A percentile compares a stretch with the other conserved stretches of the same genome.
phyloP scores from a whole-genome alignment of 2,113 vertebrate species.

The Gambusia holbrooki region DNA sequence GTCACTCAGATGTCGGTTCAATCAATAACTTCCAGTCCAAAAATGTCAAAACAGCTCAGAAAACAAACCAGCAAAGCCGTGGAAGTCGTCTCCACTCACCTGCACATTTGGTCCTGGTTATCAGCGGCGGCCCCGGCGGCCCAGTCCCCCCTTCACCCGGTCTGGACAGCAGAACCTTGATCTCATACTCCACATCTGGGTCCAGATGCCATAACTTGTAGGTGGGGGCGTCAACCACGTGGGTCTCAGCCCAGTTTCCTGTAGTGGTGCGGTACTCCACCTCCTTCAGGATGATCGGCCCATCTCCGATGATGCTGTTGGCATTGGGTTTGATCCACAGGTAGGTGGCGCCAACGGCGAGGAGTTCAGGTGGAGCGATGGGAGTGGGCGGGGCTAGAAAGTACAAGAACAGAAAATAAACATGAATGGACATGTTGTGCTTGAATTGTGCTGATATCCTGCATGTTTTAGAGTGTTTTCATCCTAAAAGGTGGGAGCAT shows the following conservation, averaged over 20 bases:
- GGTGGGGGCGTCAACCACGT: slow-evolving; percentile 93
- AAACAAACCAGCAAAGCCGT: background rate
- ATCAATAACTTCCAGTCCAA: background rate
- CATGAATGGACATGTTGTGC: background rate
- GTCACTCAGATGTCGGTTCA: background rate
- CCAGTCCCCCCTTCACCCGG: slow-evolving; percentile 95
- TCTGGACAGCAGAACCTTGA: slow-evolving; percentile 92
- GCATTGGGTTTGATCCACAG: slow-evolving; percentile 98
- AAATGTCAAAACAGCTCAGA: background rate
- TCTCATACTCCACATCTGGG: slow-evolving; percentile 97
- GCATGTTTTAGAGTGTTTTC: no score
- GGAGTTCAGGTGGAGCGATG: slow-evolving; percentile 92
- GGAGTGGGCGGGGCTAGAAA: slow-evolving; percentile 92
- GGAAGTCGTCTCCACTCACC: slow-evolving; percentile 75
- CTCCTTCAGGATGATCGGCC: slow-evolving; percentile 96
- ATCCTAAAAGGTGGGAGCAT: no score
- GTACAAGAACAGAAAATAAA: background rate
- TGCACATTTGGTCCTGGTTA: slow-evolving; percentile 96
- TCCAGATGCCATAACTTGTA: slow-evolving; percentile 98
- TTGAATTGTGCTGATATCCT: background rate
- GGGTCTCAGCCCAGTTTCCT: slow-evolving; percentile 94
- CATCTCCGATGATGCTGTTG: slow-evolving; percentile 97
- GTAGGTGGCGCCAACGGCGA: slow-evolving; percentile 95
- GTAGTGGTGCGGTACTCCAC: slow-evolving; percentile 95
- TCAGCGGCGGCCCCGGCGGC: slow-evolving; percentile 90